These are phyloP conservation scores for Naja naja DNA, from an alignment of 2,113 vertebrate genomes.

Conservation along the genomic window DNA sequence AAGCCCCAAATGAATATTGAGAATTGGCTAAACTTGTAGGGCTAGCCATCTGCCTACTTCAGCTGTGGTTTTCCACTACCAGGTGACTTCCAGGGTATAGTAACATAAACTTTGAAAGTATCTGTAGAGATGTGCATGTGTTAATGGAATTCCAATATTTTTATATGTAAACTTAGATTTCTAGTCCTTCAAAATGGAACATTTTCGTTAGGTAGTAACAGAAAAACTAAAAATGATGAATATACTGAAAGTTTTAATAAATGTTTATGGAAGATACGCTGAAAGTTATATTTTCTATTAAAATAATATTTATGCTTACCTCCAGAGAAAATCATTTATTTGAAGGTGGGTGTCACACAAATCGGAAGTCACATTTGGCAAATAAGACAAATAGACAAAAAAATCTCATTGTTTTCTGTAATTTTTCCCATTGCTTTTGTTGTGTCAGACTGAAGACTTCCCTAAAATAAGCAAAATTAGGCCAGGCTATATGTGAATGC, in stretches of 20 bases:
- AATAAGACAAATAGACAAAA: neutral
- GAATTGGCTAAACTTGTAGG: neutral
- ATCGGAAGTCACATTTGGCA: accelerated
- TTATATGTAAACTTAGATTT: neutral
- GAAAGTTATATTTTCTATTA: neutral
- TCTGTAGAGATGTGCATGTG: neutral
- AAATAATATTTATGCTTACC: neutral
- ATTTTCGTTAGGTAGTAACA: neutral
- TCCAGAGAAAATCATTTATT: neutral
- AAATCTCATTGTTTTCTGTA: slow-evolving; percentile 10
- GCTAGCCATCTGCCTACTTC: neutral
- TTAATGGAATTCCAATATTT: neutral
- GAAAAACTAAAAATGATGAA: neutral
- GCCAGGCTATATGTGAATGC: neutral
- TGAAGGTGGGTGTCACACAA: neutral
- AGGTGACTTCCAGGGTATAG: neutral
- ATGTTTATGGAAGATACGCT: neutral
- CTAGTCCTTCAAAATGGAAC: neutral
- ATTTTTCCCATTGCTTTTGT: neutral
- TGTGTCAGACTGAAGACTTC: neutral
- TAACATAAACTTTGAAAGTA: neutral
- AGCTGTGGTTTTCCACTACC: neutral
- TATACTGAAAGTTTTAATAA: neutral
- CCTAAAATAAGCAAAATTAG: neutral
- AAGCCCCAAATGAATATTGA: neutral